These are phyloP conservation scores for Nicator chloris DNA, from an alignment of 2,113 vertebrate species.

Conservation along the genomic window DNA sequence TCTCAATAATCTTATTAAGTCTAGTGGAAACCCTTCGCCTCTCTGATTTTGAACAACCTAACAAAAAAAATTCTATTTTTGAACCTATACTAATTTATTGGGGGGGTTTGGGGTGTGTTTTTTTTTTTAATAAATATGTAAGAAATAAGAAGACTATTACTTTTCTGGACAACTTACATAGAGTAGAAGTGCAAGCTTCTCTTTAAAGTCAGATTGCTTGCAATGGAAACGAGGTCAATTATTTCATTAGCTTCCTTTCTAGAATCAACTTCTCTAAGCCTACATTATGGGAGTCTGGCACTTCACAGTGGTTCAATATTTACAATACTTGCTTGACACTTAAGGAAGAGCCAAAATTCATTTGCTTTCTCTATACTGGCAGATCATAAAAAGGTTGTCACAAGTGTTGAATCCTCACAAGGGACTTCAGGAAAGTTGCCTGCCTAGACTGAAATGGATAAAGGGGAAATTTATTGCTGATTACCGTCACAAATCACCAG, in stretches of 20 bases:
- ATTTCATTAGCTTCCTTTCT: constrained; percentile 48
- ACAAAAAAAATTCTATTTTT: neutral
- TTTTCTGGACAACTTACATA: neutral
- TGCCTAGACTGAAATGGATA: neutral
- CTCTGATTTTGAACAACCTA: neutral
- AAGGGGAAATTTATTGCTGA: neutral
- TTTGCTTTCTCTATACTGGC: neutral
- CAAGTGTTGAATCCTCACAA: neutral
- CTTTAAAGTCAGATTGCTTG: constrained; percentile 3
- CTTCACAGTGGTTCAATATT: constrained; percentile 15
- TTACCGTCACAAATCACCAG: neutral
- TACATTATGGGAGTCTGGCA: neutral
- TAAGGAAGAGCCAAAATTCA: constrained; percentile 10
- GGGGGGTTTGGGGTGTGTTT: accelerated
- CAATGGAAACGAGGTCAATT: constrained; percentile 28
- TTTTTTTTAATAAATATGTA: neutral
- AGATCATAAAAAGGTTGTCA: neutral
- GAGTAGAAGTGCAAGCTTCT: neutral
- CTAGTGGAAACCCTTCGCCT: neutral
- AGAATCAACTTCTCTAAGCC: neutral
- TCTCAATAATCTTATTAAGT: neutral
- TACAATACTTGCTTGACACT: constrained; percentile 23
- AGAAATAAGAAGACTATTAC: neutral
- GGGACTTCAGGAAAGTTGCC: neutral
- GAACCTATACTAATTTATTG: neutral